These are phyloP conservation scores for Botrylloides violaceus DNA, from an alignment of 23 tunicate species.

Conservation along the genomic window DNA sequence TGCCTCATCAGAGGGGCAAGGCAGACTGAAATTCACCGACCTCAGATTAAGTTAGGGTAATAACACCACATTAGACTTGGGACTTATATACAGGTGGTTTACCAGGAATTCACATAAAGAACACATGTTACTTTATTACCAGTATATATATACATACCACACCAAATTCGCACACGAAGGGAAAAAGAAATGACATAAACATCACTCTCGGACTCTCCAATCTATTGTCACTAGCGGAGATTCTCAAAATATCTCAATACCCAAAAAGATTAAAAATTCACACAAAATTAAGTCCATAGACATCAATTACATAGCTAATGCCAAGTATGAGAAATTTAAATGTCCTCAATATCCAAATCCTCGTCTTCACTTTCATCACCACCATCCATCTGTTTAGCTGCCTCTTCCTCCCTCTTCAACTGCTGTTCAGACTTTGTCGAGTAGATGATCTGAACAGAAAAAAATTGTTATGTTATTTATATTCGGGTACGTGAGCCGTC, in stretches of 20 bases:
- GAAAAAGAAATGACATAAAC: conserved; percentile 18
- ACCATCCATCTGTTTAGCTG: conserved; percentile 27
- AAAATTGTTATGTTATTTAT: neutral
- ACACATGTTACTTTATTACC: neutral
- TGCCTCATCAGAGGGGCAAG: too few relatives aligned
- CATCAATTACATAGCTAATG: too few relatives aligned
- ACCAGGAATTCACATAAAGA: too few relatives aligned
- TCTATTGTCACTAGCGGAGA: too few relatives aligned
- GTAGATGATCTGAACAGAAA: conserved; percentile 51
- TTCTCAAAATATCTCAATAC: neutral
- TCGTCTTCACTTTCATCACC: conserved; percentile 54
- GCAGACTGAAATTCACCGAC: too few relatives aligned
- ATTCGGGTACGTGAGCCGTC: neutral
- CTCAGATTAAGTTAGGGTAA: too few relatives aligned
- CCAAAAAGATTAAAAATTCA: neutral
- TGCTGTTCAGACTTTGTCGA: conserved; percentile 46
- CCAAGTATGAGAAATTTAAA: conserved; percentile 44
- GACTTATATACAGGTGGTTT: too few relatives aligned
- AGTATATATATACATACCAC: conserved; percentile 9
- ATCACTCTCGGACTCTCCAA: too few relatives aligned
- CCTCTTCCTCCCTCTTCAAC: conserved; percentile 58
- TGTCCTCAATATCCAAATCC: conserved; percentile 89
- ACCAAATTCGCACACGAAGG: conserved; percentile 9
- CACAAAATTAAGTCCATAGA: too few relatives aligned
- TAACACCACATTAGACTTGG: too few relatives aligned